Evolutionary conservation across 2,888 invertebrate species (phyloP), one percentile per base, ranked within the genome.

Genomic region (Stenoptilia bipunctidactyla): DNA sequence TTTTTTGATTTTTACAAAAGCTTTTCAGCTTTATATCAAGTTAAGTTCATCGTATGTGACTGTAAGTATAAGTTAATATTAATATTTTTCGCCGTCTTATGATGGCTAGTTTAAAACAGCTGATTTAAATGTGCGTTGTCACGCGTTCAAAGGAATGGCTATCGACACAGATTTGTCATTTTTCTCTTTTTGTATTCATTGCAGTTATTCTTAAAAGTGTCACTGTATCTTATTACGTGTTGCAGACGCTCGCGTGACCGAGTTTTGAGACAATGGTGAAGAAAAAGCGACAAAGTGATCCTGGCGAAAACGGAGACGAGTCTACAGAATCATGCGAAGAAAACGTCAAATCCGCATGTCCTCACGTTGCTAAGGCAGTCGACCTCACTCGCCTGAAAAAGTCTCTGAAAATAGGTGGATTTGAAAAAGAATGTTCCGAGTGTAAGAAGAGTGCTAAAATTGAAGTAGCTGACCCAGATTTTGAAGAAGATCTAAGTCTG

Each of bases 251-350:
- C 57, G 59, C 53, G 58, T 71, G 62, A 68, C 65, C 51, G 55
- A 61, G 51, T 55, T 52, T 59, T 60, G 61, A 56, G 49, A 82
- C 68, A 66, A 92, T 92, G 91, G 89, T 87, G 42, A 91, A 90
- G 76, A 91, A 90, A 84, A 88, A 90, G 83, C 87, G 90, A 67
- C 90, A 91, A 64, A 85, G 85, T 49, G 90, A 90, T 54, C 88
- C 87, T 27, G 83, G 83, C 36, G 87, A 85, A 50, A 88, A 89
- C 49, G 83, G 80, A 40, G 87, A 87, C 55, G 89, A 88, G 48
- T 90, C 92, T 2, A 90, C 90, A 0, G 92, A 91, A 57, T 90
- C 91, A 13, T 88, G 88, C 50, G 90, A 90, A 48, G 91, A 92
- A 64, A 87, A 86, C 56, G 85, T 86, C 55, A 82, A 79, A 45